Conservation (phyloP, 2,888 invertebrate genomes). For the Trissolcus japonicus region DNA sequence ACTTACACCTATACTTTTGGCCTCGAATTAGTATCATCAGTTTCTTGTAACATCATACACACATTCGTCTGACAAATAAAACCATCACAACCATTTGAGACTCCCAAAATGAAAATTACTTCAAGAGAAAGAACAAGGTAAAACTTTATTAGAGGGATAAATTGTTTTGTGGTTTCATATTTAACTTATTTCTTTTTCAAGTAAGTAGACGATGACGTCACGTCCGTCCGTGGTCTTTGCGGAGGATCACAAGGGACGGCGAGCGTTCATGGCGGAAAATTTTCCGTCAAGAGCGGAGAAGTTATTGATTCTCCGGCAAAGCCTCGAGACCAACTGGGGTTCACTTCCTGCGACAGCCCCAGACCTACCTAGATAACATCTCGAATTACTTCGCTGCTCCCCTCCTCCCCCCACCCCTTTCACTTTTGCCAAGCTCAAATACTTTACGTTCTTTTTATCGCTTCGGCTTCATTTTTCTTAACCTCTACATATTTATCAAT, state of each 20-base stretch:
- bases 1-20: too few species aligned
- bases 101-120: too few species aligned
- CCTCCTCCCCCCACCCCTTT: slow-evolving; percentile 20
- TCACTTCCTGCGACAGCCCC: slow-evolving; percentile 64
- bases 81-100: too few species aligned
- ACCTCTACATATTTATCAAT: too few species aligned
- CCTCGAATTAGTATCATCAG: too few species aligned
- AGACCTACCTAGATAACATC: slow-evolving; percentile 58
- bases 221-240: slow-evolving; percentile 49
- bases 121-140: slow-evolving; percentile 1
- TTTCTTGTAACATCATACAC: too few species aligned
- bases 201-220: slow-evolving; percentile 57
- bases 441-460: slow-evolving; percentile 23
- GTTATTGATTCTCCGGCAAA: slow-evolving; percentile 64
- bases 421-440: slow-evolving; percentile 32
- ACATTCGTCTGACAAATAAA: too few species aligned
- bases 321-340: slow-evolving; percentile 61
- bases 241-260: slow-evolving; percentile 51
- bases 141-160: neutral
- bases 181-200: slow-evolving; percentile 11
- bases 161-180: slow-evolving; percentile 8
- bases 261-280: slow-evolving; percentile 52
- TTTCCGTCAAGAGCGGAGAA: slow-evolving; percentile 55
- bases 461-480: neutral
- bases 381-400: slow-evolving; percentile 60